Base-by-base conservation (phyloP, 2,888 invertebrate species). In the Operophtera brumata region DNA sequence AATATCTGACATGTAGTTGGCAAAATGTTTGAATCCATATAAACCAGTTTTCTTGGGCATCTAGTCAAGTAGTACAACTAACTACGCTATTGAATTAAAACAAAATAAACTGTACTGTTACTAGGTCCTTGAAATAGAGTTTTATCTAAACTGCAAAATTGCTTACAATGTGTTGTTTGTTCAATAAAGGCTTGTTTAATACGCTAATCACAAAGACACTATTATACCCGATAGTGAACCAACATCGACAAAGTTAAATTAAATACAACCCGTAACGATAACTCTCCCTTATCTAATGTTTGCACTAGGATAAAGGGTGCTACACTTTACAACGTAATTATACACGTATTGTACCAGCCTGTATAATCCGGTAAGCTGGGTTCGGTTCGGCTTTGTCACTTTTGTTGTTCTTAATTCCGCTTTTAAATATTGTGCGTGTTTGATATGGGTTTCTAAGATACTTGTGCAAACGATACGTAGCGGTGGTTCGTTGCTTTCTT, bases 241-340 rank as follows among this genome's bases (percentile, higher is more conserved):
- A 58, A 42, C 39, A 57, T 60, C 43, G 54, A 45, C 57, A 50
- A 65, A 65, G 55, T 62, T 65, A 61, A 62, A 65, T 61, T 57
- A 61, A 65, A 65, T 62, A 59, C 46, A 47, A 52, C 45, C 43
- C 44, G 41, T 36, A 48, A 48, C 65, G 57, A 65, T 66, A 65
- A 62, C 52, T 64, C 62, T 54, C 48, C 51, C 64, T 69, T 67
- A 65, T 65, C 66, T 67, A 61, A 65, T 62, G 64, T 68, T 66
- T 58, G 62, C 59, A 61, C 64, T 59, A 53, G 62, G 61, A 54
- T 54, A 59, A 56, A 65, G 62, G 62, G 56, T 62, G 54, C 32
- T 58, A 50, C 57, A 57, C 54, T 65, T 65, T 65, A 65, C 59
- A 56, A 51, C 41, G 61, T 52, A 58, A 62, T 62, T 65, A 65